phyloP scores from a whole-genome alignment of 37 sponge, comb jelly and placozoan genomes.

The Halichondria panicea region DNA sequence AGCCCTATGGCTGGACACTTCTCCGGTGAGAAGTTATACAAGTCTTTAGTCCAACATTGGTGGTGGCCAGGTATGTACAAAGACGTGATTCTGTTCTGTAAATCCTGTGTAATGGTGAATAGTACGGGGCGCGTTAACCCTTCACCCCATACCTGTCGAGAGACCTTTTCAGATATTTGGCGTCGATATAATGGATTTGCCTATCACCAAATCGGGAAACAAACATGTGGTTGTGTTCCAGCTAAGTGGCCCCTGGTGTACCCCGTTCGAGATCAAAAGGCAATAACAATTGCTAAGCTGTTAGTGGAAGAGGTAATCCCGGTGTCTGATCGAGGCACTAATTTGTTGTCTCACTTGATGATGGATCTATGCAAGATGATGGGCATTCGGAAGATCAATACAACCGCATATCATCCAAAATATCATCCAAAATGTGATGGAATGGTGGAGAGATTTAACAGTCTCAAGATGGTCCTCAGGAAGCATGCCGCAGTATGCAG shows the following conservation, averaged over 20 bases:
- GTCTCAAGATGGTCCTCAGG: too few species aligned
- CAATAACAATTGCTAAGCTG: slow-evolving; percentile 4
- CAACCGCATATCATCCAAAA: background rate
- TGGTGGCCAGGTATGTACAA: slow-evolving; percentile 72
- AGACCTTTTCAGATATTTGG: slow-evolving; percentile 41
- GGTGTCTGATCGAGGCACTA: background rate
- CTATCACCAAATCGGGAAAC: slow-evolving; percentile 24
- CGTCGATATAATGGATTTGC: slow-evolving; percentile 38
- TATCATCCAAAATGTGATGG: too few species aligned
- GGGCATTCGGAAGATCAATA: background rate
- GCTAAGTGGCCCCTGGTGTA: slow-evolving; percentile 51
- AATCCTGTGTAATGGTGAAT: too few species aligned
- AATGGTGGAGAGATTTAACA: too few species aligned
- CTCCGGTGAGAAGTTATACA: slow-evolving; percentile 40
- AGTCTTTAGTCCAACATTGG: slow-evolving; percentile 7
- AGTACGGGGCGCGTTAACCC: too few species aligned
- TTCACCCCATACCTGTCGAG: slow-evolving; percentile 38
- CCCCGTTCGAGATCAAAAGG: slow-evolving; percentile 48
- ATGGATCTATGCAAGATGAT: background rate
- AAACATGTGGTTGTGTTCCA: slow-evolving; percentile 50
- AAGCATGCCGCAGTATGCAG: too few species aligned
- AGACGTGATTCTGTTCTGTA: too few species aligned
- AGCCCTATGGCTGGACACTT: slow-evolving; percentile 58
- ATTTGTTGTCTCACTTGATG: background rate
- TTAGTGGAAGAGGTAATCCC: slow-evolving; percentile 5